Base-by-base conservation (phyloP, 2,113 vertebrate genomes). In the Solea senegalensis region DNA sequence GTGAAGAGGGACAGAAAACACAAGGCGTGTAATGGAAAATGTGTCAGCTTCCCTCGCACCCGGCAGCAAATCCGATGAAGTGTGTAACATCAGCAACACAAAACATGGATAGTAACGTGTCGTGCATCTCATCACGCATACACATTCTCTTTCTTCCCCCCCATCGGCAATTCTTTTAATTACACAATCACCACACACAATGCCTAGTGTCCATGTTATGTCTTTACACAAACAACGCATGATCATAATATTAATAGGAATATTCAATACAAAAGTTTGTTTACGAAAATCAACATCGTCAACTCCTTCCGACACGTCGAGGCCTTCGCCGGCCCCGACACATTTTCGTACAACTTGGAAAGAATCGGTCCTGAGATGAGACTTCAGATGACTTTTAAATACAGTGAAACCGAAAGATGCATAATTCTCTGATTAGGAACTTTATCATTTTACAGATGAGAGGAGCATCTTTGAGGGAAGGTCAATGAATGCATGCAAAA, bases 171-270 rank as follows among this genome's bases (percentile, higher is more conserved):
- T 76, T 80, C 46, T 77, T 89, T 85, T 85, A 80, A 86, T 88
- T 79, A 69, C 53, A 84, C 64, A 83, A 65, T 84, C 69, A 72
- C 77, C 55, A 86, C 88, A 88, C 9, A 77, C 54, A 89, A 88
- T 53, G 69, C 59, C 71, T 43, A 58, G 48, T 52, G 78, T 51
- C 81, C 70, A 77, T 62, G 58, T 40, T 76, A 78, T 67, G 76
- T 55, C 62, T 86, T 80, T 88, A 88, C 80, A 89, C 81, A 85
- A 88, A 88, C 64, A 76, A 84, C 78, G 65, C 73, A 84, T 64
- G 55, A 70, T 63, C 57, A 80, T 49, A 61, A 83, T 10, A 13
- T 11, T 72, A 71, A 72, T 45, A 64, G 28, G 11, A 87, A 77
- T 64, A 68, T 73, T 83, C 49, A 52, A 83, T 84, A 86, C 51